Conservation (phyloP, 2,113 vertebrate genomes). For the Oryzias melastigma region DNA sequence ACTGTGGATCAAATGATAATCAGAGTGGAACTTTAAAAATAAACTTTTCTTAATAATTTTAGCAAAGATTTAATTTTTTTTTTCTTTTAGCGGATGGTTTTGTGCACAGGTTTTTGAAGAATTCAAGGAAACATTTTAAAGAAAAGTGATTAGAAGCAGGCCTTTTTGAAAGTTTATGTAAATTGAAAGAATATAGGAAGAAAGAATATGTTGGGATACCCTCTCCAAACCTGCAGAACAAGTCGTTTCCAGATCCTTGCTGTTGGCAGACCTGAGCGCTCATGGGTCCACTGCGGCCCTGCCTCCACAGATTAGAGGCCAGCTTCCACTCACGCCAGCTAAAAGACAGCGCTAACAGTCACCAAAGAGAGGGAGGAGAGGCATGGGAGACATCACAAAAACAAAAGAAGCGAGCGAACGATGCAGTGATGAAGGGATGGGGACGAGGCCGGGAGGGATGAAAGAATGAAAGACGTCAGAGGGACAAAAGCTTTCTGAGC, state of each 20-base stretch:
- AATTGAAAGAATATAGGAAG: too few species aligned
- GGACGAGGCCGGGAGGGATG: slow-evolving; percentile 11
- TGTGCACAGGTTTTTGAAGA: too few species aligned
- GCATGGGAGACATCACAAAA: slow-evolving; percentile 28
- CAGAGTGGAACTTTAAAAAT: too few species aligned
- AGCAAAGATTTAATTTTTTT: too few species aligned
- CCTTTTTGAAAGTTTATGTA: too few species aligned
- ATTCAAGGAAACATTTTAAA: too few species aligned
- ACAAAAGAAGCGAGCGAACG: slow-evolving; percentile 5
- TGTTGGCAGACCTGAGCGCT: slow-evolving; percentile 10
- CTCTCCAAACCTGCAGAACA: too few species aligned
- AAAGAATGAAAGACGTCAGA: slow-evolving; percentile 26
- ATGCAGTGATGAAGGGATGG: slow-evolving; percentile 26
- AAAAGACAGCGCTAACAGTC: slow-evolving; percentile 44
- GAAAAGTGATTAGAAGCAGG: too few species aligned
- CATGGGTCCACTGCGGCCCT: slow-evolving; percentile 13
- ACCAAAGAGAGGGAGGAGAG: slow-evolving; percentile 1
- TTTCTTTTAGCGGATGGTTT: too few species aligned
- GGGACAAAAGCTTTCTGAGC: slow-evolving; percentile 35
- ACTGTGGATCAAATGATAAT: too few species aligned
- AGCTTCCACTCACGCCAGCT: slow-evolving; percentile 38
- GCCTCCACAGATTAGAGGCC: slow-evolving; percentile 22
- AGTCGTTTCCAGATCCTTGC: slow-evolving; percentile 27
- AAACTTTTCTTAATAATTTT: too few species aligned
- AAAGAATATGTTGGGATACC: too few species aligned